Evolutionary conservation across 2,113 vertebrate genomes (phyloP), one percentile per base, ranked within the genome.

Genomic region (Pardalotus punctatus): DNA sequence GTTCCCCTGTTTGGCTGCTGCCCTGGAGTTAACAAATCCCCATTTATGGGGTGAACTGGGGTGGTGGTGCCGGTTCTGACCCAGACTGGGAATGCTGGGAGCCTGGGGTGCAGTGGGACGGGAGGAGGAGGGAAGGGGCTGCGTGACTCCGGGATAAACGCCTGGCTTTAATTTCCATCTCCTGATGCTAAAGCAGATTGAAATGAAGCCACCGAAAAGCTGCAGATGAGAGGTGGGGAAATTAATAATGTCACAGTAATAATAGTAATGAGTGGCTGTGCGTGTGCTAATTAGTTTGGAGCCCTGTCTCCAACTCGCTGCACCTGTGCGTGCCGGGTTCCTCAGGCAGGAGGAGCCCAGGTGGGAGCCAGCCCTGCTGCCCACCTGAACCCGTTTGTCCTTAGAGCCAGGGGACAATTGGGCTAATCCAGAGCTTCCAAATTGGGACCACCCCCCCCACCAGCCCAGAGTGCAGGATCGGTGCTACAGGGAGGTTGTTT

Each of bases 211-310:
- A 73, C 45, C 2, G 51, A 57, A 81, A 94, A 88, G 73, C 74
- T 51, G 88, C 91, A 84, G 90, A 86, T 5, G 96, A 94, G 96
- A 96, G 86, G 86, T 94, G 95, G 92, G 92, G 88, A 96, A 95
- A 97, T 97, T 81, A 97, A 97, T 96, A 95, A 95, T 88, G 93
- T 89, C 91, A 36, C 0, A 73, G 88, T 53, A 92, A 93, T 95
- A 88, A 81, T 14, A 58, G 76, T 84, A 93, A 95, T 77, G 95
- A 97, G 96, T 57, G 96, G 81, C 92, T 93, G 94, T 64, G 88
- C 83, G 17, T 43, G 72, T 25, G 81, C 96, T 97, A 91, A 96
- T 96, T 84, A 94, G 72, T 74, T 86, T 9, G 92, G 60, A 78
- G 94, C 83, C 90, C 88, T 61, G 81, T 50, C 69, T 74, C 23